Evolutionary conservation across 2,888 invertebrate genomes (phyloP).

Genomic region (Xestia rhomboidea): DNA sequence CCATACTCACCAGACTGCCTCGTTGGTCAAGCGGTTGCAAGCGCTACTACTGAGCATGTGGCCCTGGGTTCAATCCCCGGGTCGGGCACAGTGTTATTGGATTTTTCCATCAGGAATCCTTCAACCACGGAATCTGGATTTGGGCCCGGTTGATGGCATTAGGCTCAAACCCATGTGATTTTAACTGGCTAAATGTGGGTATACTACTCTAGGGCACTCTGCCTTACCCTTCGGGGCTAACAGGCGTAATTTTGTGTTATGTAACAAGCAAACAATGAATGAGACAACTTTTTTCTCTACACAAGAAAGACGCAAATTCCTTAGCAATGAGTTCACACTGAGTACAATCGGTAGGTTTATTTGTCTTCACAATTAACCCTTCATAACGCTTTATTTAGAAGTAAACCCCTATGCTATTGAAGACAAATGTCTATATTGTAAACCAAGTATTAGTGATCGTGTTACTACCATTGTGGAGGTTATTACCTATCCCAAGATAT

Average conservation of each 20-base stretch:
- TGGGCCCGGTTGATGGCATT: background rate
- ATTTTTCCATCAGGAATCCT: background rate
- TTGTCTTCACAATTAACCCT: conserved; percentile 38
- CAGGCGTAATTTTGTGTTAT: background rate
- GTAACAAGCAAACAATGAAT: background rate
- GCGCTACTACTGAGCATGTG: background rate
- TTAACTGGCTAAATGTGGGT: background rate
- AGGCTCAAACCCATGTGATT: too few relatives aligned
- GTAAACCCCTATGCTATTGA: conserved; percentile 9
- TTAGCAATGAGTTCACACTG: conserved; percentile 2
- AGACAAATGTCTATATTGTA: background rate
- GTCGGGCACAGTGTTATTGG: background rate
- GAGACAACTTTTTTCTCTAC: background rate
- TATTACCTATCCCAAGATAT: background rate
- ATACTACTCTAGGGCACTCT: background rate
- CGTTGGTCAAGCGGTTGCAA: background rate
- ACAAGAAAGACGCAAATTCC: conserved; percentile 13
- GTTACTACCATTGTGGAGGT: background rate
- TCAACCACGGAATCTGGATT: background rate
- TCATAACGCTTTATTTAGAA: background rate
- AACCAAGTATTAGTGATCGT: background rate
- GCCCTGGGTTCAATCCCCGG: background rate
- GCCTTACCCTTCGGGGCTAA: background rate
- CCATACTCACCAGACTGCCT: background rate
- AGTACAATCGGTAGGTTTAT: conserved; percentile 22